Conservation (phyloP, 2,113 vertebrate species). For the Cyrtonyx montezumae region DNA sequence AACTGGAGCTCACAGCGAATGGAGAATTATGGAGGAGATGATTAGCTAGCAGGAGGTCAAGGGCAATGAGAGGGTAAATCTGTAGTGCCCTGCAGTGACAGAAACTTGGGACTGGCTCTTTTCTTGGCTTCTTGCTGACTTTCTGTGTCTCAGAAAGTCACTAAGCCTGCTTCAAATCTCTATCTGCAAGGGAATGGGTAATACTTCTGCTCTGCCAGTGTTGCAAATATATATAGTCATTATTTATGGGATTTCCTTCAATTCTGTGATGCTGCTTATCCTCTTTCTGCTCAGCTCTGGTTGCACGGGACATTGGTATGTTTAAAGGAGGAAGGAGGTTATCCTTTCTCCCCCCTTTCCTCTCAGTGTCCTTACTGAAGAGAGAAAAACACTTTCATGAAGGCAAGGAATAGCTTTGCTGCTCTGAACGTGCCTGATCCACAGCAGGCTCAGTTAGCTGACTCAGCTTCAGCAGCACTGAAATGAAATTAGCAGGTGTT, state of each 20-base stretch:
- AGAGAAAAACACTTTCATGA: not conserved
- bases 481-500: constrained; percentile 61
- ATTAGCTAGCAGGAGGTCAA: not conserved
- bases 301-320: not conserved
- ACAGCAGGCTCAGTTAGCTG: constrained; percentile 23
- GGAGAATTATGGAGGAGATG: not conserved
- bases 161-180: not conserved
- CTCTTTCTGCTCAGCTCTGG: not conserved
- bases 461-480: constrained; percentile 47
- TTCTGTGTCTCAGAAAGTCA: not conserved
- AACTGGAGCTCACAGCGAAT: rapidly evolving
- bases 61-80: not conserved
- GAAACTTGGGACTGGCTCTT: not conserved
- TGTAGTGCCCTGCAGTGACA: not conserved
- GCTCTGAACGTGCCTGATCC: not conserved
- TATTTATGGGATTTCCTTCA: not conserved
- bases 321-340: not conserved
- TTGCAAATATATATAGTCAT: not conserved
- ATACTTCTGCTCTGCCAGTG: not conserved
- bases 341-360: not conserved
- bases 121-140: not conserved
- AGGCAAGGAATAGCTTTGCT: not conserved
- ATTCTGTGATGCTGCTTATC: not conserved
- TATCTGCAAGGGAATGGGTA: not conserved
- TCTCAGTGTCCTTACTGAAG: not conserved